Percentiles rank a stretch among this genome's conserved stretches.
phyloP scores from a whole-genome alignment of 2,888 invertebrate species.

The Phaedon cochleariae region DNA sequence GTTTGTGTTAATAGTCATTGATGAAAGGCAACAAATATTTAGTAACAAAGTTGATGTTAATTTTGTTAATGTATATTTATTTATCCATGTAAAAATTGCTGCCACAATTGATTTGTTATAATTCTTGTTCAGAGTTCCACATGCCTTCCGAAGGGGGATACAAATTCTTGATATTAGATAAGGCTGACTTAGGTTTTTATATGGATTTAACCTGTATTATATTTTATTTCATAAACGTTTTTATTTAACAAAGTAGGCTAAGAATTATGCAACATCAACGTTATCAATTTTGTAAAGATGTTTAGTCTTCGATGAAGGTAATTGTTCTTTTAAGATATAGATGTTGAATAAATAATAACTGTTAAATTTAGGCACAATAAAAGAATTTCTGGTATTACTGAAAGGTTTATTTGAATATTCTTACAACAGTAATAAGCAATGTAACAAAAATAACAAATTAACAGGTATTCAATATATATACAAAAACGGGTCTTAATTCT shows the following conservation, averaged over 20 bases:
- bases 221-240: constrained; percentile 25
- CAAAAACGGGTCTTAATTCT: neutral
- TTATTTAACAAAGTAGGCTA: constrained; percentile 5
- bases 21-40: neutral
- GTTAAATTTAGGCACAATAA: constrained; percentile 2
- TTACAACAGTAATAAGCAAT: neutral
- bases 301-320: neutral
- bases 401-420: neutral
- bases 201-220: constrained; percentile 32
- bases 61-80: neutral
- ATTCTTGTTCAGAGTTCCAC: neutral
- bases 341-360: constrained; percentile 12
- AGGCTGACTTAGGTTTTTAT: constrained; percentile 38
- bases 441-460: neutral
- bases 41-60: neutral
- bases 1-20: neutral
- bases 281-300: neutral
- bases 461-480: neutral
- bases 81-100: neutral
- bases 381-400: neutral
- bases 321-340: constrained; percentile 13
- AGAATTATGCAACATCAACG: neutral
- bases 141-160: constrained; percentile 11
- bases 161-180: constrained; percentile 25
- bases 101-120: neutral